Evolutionary conservation across 2,797 vertebrate species (phyloP).

Genomic region (Borostomias antarcticus): DNA sequence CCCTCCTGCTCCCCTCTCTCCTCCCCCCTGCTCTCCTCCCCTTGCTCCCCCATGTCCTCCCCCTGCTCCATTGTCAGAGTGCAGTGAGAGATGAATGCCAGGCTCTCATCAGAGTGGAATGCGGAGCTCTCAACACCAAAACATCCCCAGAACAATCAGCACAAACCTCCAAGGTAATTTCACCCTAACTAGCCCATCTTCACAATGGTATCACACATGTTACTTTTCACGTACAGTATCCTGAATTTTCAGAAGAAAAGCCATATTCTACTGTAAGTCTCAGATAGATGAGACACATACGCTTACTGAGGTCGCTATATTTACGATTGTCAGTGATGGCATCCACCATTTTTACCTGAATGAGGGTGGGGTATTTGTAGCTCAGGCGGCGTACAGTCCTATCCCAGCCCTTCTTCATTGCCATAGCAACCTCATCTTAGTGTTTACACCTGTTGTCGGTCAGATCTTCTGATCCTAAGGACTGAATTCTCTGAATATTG

Average conservation of each 20-base stretch:
- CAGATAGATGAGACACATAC: too few relatives aligned
- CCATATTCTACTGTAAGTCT: too few relatives aligned
- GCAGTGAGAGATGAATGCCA: conserved; percentile 11
- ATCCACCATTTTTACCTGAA: conserved; percentile 38
- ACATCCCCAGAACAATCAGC: not conserved
- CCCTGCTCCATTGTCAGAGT: not conserved
- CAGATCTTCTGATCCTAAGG: not conserved
- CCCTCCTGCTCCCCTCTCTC: not conserved
- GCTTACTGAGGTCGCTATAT: too few relatives aligned
- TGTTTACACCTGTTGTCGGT: not conserved
- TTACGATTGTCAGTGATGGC: too few relatives aligned
- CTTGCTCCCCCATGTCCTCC: too few relatives aligned
- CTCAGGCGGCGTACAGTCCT: conserved; percentile 16
- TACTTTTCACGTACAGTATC: too few relatives aligned
- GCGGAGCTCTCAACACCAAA: not conserved
- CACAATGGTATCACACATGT: too few relatives aligned
- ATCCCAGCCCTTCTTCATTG: conserved; percentile 23
- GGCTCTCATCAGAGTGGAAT: conserved; percentile 19
- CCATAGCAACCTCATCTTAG: conserved; percentile 21
- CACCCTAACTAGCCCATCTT: too few relatives aligned
- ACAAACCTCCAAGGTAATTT: not conserved
- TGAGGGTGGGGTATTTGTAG: conserved; percentile 19
- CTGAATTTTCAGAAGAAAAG: too few relatives aligned
- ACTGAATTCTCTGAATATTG: not conserved
- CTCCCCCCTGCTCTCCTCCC: not conserved